Evolutionary conservation across 2,888 invertebrate species (phyloP).

Genomic region (Ctena decussata): DNA sequence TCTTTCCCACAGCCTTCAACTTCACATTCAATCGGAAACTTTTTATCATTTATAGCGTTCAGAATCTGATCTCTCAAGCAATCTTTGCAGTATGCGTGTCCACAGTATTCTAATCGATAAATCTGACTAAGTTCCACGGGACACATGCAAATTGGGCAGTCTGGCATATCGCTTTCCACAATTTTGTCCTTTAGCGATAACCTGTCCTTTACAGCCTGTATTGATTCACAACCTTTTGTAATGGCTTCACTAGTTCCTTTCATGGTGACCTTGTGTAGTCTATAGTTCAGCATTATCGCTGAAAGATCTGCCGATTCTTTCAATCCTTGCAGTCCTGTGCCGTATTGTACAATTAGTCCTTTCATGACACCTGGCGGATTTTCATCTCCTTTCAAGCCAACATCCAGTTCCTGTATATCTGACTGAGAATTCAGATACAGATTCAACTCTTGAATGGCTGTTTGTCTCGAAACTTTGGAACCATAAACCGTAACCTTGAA

Average conservation of each 20-base stretch:
- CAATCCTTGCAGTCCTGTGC: constrained; percentile 63
- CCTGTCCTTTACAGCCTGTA: constrained; percentile 38
- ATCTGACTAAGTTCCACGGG: constrained; percentile 71
- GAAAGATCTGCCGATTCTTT: constrained; percentile 44
- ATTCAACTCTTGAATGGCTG: constrained; percentile 21
- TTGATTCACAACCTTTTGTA: constrained; percentile 41
- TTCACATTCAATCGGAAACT: constrained; percentile 78
- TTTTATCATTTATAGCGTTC: constrained; percentile 62
- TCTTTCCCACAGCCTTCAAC: constrained; percentile 70
- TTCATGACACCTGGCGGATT: constrained; percentile 77
- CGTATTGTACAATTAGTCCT: constrained; percentile 69
- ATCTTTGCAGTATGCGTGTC: constrained; percentile 80
- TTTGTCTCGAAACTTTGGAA: constrained; percentile 9
- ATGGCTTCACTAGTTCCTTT: constrained; percentile 62
- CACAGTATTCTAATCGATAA: constrained; percentile 80
- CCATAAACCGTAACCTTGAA: constrained; percentile 68
- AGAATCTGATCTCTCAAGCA: constrained; percentile 72
- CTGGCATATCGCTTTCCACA: constrained; percentile 38
- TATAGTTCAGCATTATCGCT: constrained; percentile 61
- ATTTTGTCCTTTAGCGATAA: not conserved
- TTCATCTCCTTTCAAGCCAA: constrained; percentile 59
- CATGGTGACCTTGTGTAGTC: constrained; percentile 63
- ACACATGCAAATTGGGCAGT: constrained; percentile 81
- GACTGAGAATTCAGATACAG: not conserved
- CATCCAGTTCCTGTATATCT: constrained; percentile 27